These are phyloP conservation scores for Brotula barbata DNA, from an alignment of 2,797 vertebrate species.

Conservation along the genomic window DNA sequence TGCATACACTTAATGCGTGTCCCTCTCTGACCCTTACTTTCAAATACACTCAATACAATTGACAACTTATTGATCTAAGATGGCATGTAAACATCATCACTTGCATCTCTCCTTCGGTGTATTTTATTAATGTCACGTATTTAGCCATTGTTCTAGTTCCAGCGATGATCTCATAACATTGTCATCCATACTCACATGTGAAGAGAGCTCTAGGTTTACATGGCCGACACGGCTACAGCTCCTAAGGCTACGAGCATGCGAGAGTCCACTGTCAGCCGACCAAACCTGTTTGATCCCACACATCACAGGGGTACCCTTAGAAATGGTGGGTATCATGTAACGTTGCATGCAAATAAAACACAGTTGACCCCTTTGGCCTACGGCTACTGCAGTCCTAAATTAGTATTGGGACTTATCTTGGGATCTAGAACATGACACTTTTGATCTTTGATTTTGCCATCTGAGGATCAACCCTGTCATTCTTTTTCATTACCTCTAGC, in stretches of 20 bases:
- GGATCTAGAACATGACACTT: constrained; percentile 71
- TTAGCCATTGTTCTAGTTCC: constrained; percentile 56
- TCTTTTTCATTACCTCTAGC: constrained; percentile 50
- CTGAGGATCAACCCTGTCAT: constrained; percentile 36
- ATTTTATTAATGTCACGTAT: constrained; percentile 40
- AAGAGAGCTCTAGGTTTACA: constrained; percentile 72
- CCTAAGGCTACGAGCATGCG: constrained; percentile 57
- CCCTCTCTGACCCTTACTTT: background rate
- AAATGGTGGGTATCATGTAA: constrained; percentile 65
- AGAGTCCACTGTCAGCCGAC: constrained; percentile 53
- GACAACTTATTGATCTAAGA: constrained; percentile 22
- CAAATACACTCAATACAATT: background rate
- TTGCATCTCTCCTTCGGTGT: constrained; percentile 26
- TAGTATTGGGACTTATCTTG: constrained; percentile 61
- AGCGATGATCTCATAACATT: constrained; percentile 68
- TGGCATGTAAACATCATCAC: constrained; percentile 19
- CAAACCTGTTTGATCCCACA: constrained; percentile 66
- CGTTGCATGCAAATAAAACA: constrained; percentile 63
- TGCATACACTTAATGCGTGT: background rate
- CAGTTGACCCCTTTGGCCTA: constrained; percentile 50
- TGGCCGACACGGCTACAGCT: constrained; percentile 26
- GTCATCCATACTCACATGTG: constrained; percentile 46
- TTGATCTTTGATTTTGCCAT: constrained; percentile 69
- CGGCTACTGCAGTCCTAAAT: constrained; percentile 60
- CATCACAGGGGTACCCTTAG: constrained; percentile 50